Conservation (phyloP, 92 coral and sea anemone genomes). For the Micromussa lordhowensis region DNA sequence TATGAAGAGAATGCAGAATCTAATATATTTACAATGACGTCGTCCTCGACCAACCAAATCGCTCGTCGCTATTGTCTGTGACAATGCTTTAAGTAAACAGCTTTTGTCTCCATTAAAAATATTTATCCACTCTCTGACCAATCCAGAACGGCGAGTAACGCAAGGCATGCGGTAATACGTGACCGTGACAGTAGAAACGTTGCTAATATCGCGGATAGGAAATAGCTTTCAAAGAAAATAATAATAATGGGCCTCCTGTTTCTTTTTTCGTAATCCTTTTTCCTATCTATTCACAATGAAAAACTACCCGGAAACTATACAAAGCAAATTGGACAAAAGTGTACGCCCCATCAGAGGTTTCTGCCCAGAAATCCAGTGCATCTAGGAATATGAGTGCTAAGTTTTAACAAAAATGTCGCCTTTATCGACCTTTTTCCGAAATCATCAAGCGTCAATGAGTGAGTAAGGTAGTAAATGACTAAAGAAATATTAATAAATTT, state of each 20-base stretch:
- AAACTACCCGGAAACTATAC: background rate
- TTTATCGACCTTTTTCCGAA: too few relatives aligned
- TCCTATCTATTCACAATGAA: background rate
- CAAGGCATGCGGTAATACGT: conserved; percentile 24
- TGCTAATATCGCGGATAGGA: background rate
- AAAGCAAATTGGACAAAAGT: too few relatives aligned
- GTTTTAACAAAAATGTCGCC: too few relatives aligned
- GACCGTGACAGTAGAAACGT: conserved; percentile 18
- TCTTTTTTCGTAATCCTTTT: background rate
- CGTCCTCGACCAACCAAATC: conserved; percentile 56
- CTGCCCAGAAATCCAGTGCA: too few relatives aligned
- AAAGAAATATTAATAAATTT: too few relatives aligned
- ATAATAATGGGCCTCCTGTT: background rate
- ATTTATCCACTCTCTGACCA: conserved; percentile 38
- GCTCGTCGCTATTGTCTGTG: conserved; percentile 23
- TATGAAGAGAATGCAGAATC: conserved; percentile 53
- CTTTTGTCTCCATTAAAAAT: conserved; percentile 16
- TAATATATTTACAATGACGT: conserved; percentile 27
- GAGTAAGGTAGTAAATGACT: too few relatives aligned
- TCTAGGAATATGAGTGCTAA: too few relatives aligned
- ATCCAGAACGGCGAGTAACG: conserved; percentile 24
- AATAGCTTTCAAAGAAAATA: background rate
- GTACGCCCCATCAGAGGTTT: too few relatives aligned
- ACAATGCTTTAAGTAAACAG: conserved; percentile 18
- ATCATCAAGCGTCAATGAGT: too few relatives aligned